Evolutionary conservation across 37 sponge, comb jelly and placozoan genomes (phyloP), one percentile per base, ranked within the genome.

Genomic region (Tethya wilhelma): DNA sequence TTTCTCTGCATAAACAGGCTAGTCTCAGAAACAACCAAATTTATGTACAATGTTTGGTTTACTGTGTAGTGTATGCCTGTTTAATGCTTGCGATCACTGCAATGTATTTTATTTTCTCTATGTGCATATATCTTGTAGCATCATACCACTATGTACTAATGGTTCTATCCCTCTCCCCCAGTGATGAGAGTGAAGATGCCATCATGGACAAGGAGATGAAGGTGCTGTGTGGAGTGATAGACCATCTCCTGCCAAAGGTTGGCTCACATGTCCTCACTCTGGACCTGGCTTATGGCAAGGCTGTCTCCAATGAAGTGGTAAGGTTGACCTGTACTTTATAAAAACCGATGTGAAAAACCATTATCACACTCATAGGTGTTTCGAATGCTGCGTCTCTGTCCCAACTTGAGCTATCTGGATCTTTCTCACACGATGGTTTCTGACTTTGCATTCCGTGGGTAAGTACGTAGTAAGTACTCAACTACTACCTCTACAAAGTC

Each of bases 381-480:
- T 40, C 71, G 67, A 44, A 90, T 90, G 75, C 69, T 93, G n/a
- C 34, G 44, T 11, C 71, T 49, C 34, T 93, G 94, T 77, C 94
- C 94, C 34, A 86, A 93, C 62, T 74, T 93, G 43, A 46, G 43
- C 8, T 72, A 86, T 40, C 80, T 93, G 22, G 94, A 93, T 41
- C 86, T 93, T 58, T 93, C 94, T 0, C 43, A 82, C 78, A 93
- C 94, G 31, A 68, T 57, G 36, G 70, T 90, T n/a, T 80, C 87
- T 5, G 94, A 93, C 71, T 90, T 81, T 83, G 83, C 90, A 42
- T 93, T 93, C 56, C 77, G 41, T 65, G 84, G 94, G 94, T 93
- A 29, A 81, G 88, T 38, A 39, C n/a, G n/a, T n/a, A n/a, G n/a
- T n/a, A n/a, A n/a, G n/a, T n/a, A n/a, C n/a, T n/a, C n/a, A n/a